These are phyloP conservation scores for Ochotona curzoniae DNA, from an alignment of 2,113 vertebrate genomes.

Conservation along the genomic window DNA sequence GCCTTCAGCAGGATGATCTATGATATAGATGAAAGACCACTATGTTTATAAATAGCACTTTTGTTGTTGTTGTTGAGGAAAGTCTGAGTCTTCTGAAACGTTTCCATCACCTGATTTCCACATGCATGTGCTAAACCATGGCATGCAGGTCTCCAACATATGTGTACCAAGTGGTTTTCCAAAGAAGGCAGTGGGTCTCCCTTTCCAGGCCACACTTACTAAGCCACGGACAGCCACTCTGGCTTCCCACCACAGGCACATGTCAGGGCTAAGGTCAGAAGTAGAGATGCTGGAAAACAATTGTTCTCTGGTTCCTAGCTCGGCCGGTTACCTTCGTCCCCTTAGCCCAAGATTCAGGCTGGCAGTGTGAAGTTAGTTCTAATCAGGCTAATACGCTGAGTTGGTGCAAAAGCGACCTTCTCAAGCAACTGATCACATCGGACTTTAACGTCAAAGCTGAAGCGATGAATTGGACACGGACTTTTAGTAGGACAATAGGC, in stretches of 20 bases:
- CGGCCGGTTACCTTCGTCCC: background rate
- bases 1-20: background rate
- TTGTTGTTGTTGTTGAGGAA: slow-evolving; percentile 48
- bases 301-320: background rate
- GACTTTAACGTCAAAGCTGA: slow-evolving; percentile 62
- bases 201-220: background rate
- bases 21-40: background rate
- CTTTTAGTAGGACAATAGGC: slow-evolving; percentile 39
- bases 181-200: fast-evolving
- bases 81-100: slow-evolving; percentile 49
- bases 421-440: slow-evolving; percentile 52
- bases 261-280: background rate
- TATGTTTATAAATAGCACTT: background rate
- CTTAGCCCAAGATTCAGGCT: background rate
- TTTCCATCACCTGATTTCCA: background rate
- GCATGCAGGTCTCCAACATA: background rate
- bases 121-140: background rate
- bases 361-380: background rate
- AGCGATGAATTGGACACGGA: slow-evolving; percentile 42
- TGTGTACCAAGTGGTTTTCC: background rate
- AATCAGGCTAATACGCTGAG: slow-evolving; percentile 24
- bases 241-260: no score
- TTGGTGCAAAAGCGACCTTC: slow-evolving; percentile 53
- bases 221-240: background rate
- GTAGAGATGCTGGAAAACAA: background rate